Percentiles rank a stretch among this genome's conserved stretches.
Evolutionary conservation across 1,140 invertebrate species (phyloP).

Genomic region (Hyles vespertilio): DNA sequence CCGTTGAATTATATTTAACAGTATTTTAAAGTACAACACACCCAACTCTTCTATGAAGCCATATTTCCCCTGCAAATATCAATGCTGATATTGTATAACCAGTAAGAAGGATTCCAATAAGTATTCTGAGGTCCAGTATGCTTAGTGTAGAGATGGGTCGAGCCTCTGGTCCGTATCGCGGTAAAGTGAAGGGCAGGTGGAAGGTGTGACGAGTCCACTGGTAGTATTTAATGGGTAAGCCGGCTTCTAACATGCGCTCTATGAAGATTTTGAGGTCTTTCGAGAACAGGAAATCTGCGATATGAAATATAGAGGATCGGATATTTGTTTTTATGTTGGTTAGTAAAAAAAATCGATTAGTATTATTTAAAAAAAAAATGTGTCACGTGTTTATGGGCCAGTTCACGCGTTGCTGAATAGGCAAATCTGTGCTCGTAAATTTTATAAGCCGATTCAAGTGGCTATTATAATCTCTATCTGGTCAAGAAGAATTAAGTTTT

Average conservation of each 20-base stretch:
- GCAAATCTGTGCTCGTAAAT: no score
- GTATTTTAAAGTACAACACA: no score
- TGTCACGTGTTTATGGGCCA: neutral
- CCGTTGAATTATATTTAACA: no score
- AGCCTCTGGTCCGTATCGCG: conserved; percentile 7
- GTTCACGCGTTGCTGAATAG: no score
- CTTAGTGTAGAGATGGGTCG: conserved; percentile 13
- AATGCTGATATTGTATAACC: conserved; percentile 17
- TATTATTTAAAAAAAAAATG: neutral
- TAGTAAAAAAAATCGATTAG: no score
- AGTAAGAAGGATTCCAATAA: conserved; percentile 17
- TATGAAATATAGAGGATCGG: no score
- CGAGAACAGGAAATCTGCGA: conserved; percentile 28
- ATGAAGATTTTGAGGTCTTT: conserved; percentile 14
- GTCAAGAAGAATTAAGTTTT: no score
- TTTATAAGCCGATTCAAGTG: no score
- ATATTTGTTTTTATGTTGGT: no score
- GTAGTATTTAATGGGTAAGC: conserved; percentile 25
- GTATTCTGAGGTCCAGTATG: conserved; percentile 15
- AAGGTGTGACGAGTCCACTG: conserved; percentile 19
- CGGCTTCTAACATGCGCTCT: conserved; percentile 22
- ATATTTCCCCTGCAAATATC: conserved; percentile 19
- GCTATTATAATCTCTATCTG: no score
- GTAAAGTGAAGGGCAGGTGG: conserved; percentile 1
- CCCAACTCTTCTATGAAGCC: conserved; percentile 4